Evolutionary conservation across 2,797 vertebrate species (phyloP), one percentile per base, ranked within the genome.

Genomic region (Malurus splendens): DNA sequence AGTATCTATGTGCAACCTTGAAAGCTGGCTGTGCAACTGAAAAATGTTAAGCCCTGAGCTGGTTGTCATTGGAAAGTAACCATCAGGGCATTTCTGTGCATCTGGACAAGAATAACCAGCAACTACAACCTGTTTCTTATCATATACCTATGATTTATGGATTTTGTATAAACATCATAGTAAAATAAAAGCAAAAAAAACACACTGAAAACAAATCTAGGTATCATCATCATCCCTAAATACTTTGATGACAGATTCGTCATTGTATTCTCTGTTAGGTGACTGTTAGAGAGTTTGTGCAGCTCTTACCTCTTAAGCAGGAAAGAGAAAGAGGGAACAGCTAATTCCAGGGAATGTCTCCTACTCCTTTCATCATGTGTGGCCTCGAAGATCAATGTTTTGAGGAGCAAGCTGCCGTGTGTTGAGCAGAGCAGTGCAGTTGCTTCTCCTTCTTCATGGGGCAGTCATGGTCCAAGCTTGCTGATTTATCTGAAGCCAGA

Each of bases 1-100:
- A 94, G 82, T 57, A 51, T 87, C 55, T 32, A 84, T 36, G 56
- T 75, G 76, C 76, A 95, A 92, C 92, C 90, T 95, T 92, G 83
- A 72, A 79, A 92, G 81, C 75, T 88, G 84, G 86, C 82, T 65
- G 50, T 39, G 70, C 78, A 92, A 95, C 56, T 66, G 70, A 93
- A 91, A 89, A 92, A 84, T 44, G 57, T 71, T 88, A 82, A 87
- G 80, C 82, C 74, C 42, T 32, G 42, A 73, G 74, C 67, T 65
- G 54, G 56, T 33, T 68, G 82, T 48, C 71, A 64, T 28, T 79
- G 77, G 86, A 70, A 89, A 87, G 71, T 41, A 75, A 77, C 55
- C 14, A 56, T 38, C 32, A 51, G 50, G 20, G 42, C 55, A 42
- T 47, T 80, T 82, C 61, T 88, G 44, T 57, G 44, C 32, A 5